Conservation (phyloP, 2,113 vertebrate genomes). For the Myodes glareolus region DNA sequence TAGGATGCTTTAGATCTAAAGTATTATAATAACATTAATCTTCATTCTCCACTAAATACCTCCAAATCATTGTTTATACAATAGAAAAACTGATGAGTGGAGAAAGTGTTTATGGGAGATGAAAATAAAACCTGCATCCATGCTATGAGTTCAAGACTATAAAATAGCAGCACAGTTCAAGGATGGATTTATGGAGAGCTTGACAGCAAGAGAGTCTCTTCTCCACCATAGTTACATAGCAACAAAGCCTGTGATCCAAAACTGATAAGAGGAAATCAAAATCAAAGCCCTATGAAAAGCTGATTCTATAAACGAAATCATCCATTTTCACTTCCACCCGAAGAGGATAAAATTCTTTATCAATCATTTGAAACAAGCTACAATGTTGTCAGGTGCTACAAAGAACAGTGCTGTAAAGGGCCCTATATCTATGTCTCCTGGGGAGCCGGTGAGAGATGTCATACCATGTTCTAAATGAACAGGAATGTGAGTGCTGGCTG, state of each 20-base stretch:
- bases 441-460: neutral
- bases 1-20: neutral
- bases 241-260: neutral
- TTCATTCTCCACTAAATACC: neutral
- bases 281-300: slow-evolving; percentile 6
- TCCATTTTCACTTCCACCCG: neutral
- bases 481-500: neutral
- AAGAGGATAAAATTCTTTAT: neutral
- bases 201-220: neutral
- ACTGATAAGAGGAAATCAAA: slow-evolving; percentile 36
- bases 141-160: neutral
- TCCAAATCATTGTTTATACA: neutral
- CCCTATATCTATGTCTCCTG: neutral
- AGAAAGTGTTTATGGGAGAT: neutral
- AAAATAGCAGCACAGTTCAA: slow-evolving; percentile 19
- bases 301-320: slow-evolving; percentile 29
- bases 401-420: neutral
- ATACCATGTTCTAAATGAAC: slow-evolving; percentile 1
- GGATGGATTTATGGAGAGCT: neutral
- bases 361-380: neutral
- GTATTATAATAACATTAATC: neutral
- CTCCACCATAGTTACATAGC: neutral
- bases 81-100: neutral
- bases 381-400: neutral
- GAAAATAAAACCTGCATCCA: neutral